These are phyloP conservation scores for Pyralis farinalis DNA, from an alignment of 2,888 invertebrate genomes.

Conservation along the genomic window DNA sequence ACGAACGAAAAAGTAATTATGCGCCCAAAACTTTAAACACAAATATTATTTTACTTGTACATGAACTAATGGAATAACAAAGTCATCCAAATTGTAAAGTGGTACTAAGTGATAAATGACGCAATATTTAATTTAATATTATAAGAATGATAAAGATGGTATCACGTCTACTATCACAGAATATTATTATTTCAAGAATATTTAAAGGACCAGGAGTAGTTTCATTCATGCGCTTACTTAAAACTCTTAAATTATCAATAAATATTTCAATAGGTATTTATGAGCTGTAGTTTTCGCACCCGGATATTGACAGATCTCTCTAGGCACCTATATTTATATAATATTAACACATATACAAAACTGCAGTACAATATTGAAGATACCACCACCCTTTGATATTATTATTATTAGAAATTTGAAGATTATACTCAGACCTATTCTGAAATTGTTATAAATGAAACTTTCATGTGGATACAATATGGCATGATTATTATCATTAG, in stretches of 20 bases:
- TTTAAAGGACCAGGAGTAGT: conserved; percentile 47
- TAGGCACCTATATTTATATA: conserved; percentile 38
- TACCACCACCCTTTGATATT: conserved; percentile 20
- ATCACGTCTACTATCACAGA: conserved; percentile 80
- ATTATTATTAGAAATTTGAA: conserved; percentile 15
- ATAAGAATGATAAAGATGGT: conserved; percentile 67
- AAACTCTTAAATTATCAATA: conserved; percentile 33
- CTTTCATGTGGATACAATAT: conserved; percentile 7
- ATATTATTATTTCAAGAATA: conserved; percentile 70
- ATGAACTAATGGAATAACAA: background rate
- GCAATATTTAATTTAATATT: conserved; percentile 37
- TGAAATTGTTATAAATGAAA: conserved; percentile 1
- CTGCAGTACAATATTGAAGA: conserved; percentile 23
- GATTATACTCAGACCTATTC: conserved; percentile 3
- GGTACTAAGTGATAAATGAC: conserved; percentile 52
- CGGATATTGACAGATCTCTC: conserved; percentile 31
- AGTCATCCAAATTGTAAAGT: conserved; percentile 7
- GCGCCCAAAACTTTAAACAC: no score
- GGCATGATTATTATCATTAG: conserved; percentile 5
- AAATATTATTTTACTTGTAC: background rate
- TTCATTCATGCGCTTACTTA: conserved; percentile 46
- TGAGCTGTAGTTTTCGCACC: conserved; percentile 19
- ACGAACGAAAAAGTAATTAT: no score
- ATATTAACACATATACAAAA: conserved; percentile 31
- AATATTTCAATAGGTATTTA: conserved; percentile 24